These are phyloP conservation scores for Sanderia malayensis DNA, from an alignment of 30 jellyfish, hydroid and myxozoan genomes.

Conservation along the genomic window DNA sequence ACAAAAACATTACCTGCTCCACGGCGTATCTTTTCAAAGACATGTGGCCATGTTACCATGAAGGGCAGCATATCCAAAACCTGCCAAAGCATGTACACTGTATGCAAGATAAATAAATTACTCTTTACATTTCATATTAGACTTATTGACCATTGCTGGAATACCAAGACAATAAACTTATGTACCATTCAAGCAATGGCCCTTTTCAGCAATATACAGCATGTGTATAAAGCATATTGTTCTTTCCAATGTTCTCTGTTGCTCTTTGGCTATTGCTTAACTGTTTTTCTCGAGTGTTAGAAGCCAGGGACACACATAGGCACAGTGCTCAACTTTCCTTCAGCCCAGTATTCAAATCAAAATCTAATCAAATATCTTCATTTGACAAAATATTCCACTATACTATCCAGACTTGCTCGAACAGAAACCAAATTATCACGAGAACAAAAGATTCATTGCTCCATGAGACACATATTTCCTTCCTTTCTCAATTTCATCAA, in stretches of 20 bases:
- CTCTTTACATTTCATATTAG: too few species aligned
- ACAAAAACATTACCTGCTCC: conserved; percentile 85
- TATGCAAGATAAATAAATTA: not conserved
- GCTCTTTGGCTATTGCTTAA: too few species aligned
- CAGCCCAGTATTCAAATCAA: not conserved
- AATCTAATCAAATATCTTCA: not conserved
- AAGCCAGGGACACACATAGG: too few species aligned
- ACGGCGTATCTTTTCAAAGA: conserved; percentile 60
- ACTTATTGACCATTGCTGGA: not conserved
- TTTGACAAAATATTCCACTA: not conserved
- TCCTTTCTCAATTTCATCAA: too few species aligned
- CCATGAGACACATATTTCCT: too few species aligned
- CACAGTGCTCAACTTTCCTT: too few species aligned
- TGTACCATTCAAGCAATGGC: not conserved
- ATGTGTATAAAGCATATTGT: not conserved
- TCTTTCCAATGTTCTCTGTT: too few species aligned
- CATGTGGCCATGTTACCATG: conserved; percentile 74
- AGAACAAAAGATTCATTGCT: conserved; percentile 3
- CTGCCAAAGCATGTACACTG: conserved; percentile 87
- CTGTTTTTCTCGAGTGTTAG: too few species aligned
- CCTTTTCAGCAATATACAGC: not conserved
- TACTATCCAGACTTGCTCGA: not conserved
- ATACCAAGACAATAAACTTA: not conserved
- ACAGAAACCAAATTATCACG: not conserved
- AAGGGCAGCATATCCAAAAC: conserved; percentile 28